phyloP scores from a whole-genome alignment of 2,797 vertebrate genomes.

The Eurystomus glaucurus region DNA sequence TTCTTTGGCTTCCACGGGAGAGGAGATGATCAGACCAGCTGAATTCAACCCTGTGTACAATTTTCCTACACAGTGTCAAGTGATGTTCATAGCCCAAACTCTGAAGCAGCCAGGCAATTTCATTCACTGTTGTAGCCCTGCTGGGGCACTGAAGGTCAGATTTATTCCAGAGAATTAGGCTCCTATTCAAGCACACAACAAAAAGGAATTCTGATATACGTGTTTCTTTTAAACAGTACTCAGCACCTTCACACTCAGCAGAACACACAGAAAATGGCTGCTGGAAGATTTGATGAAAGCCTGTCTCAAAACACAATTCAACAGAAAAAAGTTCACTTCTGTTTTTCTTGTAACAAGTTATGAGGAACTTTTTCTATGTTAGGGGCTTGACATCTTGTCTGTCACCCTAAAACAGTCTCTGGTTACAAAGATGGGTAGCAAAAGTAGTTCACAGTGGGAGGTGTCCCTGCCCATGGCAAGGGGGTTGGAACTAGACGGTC shows the following conservation, averaged over 20 bases:
- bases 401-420: not conserved
- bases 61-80: not conserved
- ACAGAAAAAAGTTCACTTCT: rapidly evolving
- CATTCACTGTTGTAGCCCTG: not conserved
- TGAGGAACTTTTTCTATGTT: not conserved
- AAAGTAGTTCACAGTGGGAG: not conserved
- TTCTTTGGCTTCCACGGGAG: not conserved
- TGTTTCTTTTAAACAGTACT: not conserved
- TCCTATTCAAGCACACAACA: not conserved
- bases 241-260: not conserved
- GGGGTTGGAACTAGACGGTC: not conserved
- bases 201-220: not conserved
- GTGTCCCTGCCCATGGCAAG: not conserved
- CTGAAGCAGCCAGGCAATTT: not conserved
- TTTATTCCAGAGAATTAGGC: not conserved
- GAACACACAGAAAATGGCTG: not conserved
- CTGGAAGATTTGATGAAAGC: not conserved
- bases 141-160: not conserved
- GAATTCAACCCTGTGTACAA: not conserved
- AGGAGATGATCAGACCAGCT: not conserved
- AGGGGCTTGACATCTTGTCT: not conserved
- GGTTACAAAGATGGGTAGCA: not conserved
- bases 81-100: not conserved
- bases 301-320: not conserved
- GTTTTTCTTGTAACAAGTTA: not conserved